Evolutionary conservation across 1,140 invertebrate species (phyloP).

Genomic region (Helicorthomorpha holstii): DNA sequence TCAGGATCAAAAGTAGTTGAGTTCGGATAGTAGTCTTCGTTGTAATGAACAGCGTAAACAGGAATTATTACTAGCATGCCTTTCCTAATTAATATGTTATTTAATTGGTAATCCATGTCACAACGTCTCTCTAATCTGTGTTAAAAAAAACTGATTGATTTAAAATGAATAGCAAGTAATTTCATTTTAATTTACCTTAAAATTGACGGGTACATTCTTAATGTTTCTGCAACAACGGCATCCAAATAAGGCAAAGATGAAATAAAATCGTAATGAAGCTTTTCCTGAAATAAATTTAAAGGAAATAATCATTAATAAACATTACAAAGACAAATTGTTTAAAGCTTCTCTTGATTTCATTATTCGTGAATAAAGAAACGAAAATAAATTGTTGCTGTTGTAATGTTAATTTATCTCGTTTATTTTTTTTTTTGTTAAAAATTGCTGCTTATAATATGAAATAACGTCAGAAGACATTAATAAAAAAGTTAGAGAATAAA

Average conservation of each 20-base stretch:
- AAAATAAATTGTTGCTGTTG: no score
- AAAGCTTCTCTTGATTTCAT: no score
- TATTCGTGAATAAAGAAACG: no score
- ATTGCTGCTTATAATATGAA: no score
- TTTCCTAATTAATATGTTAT: constrained; percentile 20
- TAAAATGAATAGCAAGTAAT: neutral
- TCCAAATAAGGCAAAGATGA: neutral
- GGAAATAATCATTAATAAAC: no score
- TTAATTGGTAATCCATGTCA: constrained; percentile 15
- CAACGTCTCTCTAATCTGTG: constrained; percentile 10
- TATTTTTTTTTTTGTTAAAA: no score
- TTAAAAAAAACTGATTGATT: neutral
- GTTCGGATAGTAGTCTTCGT: constrained; percentile 28
- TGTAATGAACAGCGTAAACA: constrained; percentile 27
- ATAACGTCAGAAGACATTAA: no score
- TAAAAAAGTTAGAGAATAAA: no score
- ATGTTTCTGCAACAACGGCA: neutral
- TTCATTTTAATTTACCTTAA: neutral
- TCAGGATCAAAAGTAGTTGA: constrained; percentile 31
- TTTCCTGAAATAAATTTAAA: no score
- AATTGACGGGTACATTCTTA: neutral
- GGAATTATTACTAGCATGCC: constrained; percentile 24
- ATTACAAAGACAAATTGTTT: no score
- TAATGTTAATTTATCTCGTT: no score
- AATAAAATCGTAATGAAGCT: neutral